phyloP scores from a whole-genome alignment of 2,797 vertebrate genomes.

The Cyclura pinguis region DNA sequence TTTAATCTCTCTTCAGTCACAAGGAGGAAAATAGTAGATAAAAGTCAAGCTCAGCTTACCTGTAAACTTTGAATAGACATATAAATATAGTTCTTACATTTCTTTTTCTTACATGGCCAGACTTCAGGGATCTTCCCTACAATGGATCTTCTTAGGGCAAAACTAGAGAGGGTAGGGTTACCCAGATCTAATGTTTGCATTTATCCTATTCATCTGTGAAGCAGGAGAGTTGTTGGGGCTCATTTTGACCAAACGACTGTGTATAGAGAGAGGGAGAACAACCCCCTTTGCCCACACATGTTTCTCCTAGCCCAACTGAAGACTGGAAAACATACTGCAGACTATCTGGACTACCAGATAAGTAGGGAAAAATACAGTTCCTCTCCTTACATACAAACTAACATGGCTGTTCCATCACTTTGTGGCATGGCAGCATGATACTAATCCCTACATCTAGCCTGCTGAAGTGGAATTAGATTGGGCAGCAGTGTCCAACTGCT shows the following conservation, averaged over 20 bases:
- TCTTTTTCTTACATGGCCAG: neutral
- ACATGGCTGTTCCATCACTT: neutral
- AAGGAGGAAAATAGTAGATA: neutral
- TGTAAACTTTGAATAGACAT: neutral
- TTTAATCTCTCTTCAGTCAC: neutral
- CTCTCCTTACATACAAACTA: neutral
- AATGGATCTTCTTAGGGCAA: neutral
- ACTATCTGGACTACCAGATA: no score
- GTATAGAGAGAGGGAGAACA: neutral
- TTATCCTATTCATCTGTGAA: neutral
- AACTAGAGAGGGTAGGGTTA: neutral
- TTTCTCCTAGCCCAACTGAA: neutral
- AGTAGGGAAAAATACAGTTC: neutral
- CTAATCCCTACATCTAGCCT: neutral
- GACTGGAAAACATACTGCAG: neutral
- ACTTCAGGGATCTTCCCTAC: neutral
- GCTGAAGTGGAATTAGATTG: neutral
- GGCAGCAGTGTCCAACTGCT: neutral
- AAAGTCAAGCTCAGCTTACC: neutral
- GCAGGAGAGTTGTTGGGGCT: neutral
- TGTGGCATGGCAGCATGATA: neutral
- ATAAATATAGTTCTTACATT: neutral
- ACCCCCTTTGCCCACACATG: neutral
- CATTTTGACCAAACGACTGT: neutral
- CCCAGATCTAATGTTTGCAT: no score